Base-by-base conservation (phyloP, 2,113 vertebrate species). In the Nothocercus nigrocapillus region DNA sequence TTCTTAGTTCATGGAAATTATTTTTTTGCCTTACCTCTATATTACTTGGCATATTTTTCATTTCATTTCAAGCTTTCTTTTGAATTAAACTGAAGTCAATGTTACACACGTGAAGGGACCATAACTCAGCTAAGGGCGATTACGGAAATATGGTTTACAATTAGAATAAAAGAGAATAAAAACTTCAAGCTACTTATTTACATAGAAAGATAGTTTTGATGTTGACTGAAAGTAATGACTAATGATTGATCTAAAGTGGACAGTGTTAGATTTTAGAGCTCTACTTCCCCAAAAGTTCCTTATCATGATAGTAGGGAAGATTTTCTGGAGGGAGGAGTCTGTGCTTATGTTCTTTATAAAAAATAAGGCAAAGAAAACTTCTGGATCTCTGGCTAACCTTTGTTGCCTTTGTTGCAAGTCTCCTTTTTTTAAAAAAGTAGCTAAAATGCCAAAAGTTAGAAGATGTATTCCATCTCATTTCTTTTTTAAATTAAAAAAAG, bases 151-250 rank as follows among this genome's bases (percentile, higher is more conserved):
- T 11, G 14, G 5, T 45, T 85, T 76, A 80, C 47, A 2, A 47
- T 70, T 34, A 28, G 10, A 77, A 77, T 5, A 13, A 69, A 36
- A 42, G 13, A n/a, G 63, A 76, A 58, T 32, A 80, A 82, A 74
- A 32, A 40, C 1, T 51, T 7, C 36, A 82, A 45, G 15, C 44
- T 11, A 44, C 0, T 0, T 28, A 63, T 88, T 75, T 88, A 17
- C 30, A 27, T 38, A 34, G 18, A 79, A 83, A 84, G 10, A 9
- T 30, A 47, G 13, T 47, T 93, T 74, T 61, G 19, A 45, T 19
- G 5, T 14, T 40, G 28, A 42, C 21, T 77, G 54, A 84, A 81
- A 81, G 19, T 42, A 69, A 30, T 13, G 27, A 64, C 64, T 82
- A 62, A 67, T 75, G 45, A 44, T 4, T 47, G 54, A 47, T 11